These are phyloP conservation scores for Grantiella picta DNA, from an alignment of 2,113 vertebrate genomes.

Conservation along the genomic window DNA sequence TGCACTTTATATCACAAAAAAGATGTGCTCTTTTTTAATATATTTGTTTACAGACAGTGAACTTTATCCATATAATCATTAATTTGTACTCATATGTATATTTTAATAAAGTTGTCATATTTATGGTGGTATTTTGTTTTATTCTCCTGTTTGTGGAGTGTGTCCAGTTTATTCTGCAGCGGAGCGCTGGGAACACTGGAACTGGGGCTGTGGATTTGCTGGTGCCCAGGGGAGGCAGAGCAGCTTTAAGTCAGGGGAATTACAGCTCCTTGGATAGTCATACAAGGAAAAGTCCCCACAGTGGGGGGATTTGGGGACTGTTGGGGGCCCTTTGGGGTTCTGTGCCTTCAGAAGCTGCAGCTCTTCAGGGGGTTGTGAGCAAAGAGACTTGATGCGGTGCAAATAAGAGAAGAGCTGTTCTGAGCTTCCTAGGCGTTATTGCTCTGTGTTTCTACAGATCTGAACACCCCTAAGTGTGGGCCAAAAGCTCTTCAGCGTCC, in stretches of 20 bases:
- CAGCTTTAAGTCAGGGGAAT: background rate
- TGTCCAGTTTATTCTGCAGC: background rate
- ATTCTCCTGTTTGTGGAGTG: conserved; percentile 8
- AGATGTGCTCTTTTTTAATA: conserved; percentile 47
- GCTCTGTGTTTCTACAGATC: rapidly evolving
- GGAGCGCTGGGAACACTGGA: background rate
- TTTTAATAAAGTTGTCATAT: conserved; percentile 79
- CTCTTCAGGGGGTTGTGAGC: background rate
- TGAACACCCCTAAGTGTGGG: rapidly evolving
- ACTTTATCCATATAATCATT: conserved; percentile 57
- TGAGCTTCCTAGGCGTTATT: background rate
- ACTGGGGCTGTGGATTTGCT: background rate
- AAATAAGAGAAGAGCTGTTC: background rate
- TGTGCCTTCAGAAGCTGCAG: background rate
- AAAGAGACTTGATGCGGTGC: background rate
- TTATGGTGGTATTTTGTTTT: conserved; percentile 64
- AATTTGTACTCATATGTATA: conserved; percentile 60
- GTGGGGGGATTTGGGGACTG: background rate
- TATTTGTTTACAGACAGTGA: conserved; percentile 69
- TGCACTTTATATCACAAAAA: conserved; percentile 65
- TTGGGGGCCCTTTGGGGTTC: background rate
- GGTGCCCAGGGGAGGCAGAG: background rate
- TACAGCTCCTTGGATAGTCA: background rate
- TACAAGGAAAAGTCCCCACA: background rate
- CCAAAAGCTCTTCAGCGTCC: background rate